Conservation (phyloP, 2,113 vertebrate species). For the Eptesicus fuscus region DNA sequence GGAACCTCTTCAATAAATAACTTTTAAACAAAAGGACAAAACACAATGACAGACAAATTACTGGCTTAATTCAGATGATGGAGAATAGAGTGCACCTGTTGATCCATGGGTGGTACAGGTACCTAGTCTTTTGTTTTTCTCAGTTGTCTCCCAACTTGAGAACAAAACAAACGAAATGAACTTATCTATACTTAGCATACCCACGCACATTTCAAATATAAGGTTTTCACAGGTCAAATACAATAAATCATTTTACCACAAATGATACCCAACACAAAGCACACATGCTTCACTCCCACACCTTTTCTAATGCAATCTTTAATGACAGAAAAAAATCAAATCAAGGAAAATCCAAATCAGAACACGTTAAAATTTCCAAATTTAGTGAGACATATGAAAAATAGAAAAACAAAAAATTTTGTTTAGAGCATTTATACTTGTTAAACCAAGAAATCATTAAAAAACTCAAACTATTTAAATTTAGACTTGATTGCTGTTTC, state of each 20-base stretch:
- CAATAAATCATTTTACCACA: conserved; percentile 5
- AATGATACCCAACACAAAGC: background rate
- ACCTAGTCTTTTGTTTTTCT: background rate
- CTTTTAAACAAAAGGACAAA: conserved; percentile 56
- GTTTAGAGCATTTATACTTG: background rate
- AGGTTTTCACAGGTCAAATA: background rate
- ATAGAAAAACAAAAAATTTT: background rate
- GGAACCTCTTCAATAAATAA: conserved; percentile 62
- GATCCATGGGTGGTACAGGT: conserved; percentile 19
- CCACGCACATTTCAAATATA: background rate
- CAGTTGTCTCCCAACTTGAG: background rate
- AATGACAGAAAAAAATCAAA: background rate
- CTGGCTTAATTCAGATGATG: background rate
- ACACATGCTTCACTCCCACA: background rate
- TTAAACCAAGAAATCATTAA: background rate
- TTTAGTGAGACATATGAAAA: conserved; percentile 14
- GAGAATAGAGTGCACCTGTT: conserved; percentile 16
- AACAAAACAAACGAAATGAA: conserved; percentile 21
- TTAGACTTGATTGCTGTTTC: background rate
- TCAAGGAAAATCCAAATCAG: background rate
- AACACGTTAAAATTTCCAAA: background rate
- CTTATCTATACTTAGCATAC: background rate
- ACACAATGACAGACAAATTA: conserved; percentile 43
- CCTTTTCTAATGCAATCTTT: background rate
- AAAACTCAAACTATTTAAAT: background rate